Conservation (phyloP, 2,797 vertebrate species). For the Gobio occitaniae region DNA sequence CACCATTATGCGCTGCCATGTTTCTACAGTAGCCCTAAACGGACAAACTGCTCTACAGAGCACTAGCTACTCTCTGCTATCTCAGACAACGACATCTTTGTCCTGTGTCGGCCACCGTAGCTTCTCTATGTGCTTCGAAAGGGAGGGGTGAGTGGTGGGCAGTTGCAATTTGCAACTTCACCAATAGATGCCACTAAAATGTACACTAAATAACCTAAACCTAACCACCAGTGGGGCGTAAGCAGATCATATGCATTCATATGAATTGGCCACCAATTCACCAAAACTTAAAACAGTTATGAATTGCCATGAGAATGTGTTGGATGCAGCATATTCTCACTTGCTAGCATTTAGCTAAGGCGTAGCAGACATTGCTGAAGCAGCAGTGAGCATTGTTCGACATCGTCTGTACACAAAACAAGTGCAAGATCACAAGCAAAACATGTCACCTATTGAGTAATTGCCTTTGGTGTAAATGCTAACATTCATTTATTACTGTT, state of each 20-base stretch:
- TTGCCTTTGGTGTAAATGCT: background rate
- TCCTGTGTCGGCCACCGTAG: no score
- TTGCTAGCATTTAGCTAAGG: background rate
- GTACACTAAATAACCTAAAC: background rate
- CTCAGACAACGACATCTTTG: no score
- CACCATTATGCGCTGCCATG: no score
- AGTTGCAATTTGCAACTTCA: no score
- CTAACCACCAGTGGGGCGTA: background rate
- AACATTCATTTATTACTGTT: background rate
- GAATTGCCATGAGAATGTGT: background rate
- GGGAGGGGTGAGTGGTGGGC: no score
- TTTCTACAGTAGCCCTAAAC: no score
- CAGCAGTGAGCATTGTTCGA: background rate
- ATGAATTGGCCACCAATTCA: background rate
- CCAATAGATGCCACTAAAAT: no score
- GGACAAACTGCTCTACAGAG: no score
- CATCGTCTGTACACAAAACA: background rate
- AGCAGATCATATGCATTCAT: background rate
- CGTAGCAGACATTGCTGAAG: background rate
- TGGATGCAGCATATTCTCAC: background rate
- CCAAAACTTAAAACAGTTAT: background rate
- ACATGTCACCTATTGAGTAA: background rate
- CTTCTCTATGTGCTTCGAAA: no score
- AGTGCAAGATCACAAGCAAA: constrained; percentile 11
- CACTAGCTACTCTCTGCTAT: no score